phyloP scores from a whole-genome alignment of 2,888 invertebrate species.

The Schrankia costaestrigalis region DNA sequence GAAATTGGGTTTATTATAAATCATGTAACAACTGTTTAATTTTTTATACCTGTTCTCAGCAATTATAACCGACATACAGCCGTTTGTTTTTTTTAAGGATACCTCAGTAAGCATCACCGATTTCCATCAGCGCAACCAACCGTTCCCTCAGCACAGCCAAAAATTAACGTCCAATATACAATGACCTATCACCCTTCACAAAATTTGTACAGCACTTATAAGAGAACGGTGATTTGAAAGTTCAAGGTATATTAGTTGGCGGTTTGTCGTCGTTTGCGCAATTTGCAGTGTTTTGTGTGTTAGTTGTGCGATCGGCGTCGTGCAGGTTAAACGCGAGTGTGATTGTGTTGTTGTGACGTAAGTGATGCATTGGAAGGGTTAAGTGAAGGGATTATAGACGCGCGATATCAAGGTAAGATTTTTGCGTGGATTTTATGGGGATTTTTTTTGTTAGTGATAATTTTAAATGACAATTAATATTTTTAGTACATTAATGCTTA shows the following conservation, averaged over 20 bases:
- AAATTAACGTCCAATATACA: slow-evolving; percentile 10
- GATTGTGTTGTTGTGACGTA: slow-evolving; percentile 20
- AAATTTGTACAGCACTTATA: neutral
- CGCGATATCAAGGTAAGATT: slow-evolving; percentile 16
- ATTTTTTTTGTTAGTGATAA: too few species aligned
- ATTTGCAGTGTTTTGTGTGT: too few species aligned
- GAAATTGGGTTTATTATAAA: too few species aligned
- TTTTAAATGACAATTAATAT: neutral
- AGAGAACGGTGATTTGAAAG: slow-evolving; percentile 10
- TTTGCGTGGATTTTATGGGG: neutral
- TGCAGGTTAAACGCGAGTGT: slow-evolving; percentile 27
- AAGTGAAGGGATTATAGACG: slow-evolving; percentile 28
- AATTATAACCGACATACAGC: too few species aligned
- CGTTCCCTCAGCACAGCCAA: slow-evolving; percentile 22
- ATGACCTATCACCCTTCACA: slow-evolving; percentile 8
- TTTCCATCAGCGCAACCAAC: too few species aligned
- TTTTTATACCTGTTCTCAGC: too few species aligned
- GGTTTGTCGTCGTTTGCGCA: slow-evolving; percentile 38
- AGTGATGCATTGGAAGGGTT: slow-evolving; percentile 28
- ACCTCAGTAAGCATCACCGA: too few species aligned
- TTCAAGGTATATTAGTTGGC: slow-evolving; percentile 21
- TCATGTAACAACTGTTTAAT: too few species aligned
- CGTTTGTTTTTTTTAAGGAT: too few species aligned
- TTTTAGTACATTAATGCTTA: neutral
- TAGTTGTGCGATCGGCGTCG: slow-evolving; percentile 22